These are phyloP conservation scores for Tetropium fuscum DNA, from an alignment of 2,888 invertebrate genomes.

Conservation along the genomic window DNA sequence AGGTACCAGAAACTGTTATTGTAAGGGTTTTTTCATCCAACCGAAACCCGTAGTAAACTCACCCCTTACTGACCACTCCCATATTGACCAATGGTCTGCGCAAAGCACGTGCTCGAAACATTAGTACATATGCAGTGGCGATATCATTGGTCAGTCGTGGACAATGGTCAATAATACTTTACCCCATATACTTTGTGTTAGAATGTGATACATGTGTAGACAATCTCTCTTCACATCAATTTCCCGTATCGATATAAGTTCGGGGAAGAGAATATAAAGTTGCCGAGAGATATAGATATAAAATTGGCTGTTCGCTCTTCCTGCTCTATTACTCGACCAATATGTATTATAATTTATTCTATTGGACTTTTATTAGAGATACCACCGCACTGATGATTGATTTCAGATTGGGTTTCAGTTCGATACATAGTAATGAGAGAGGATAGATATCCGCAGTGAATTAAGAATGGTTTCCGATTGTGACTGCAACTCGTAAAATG, in stretches of 20 bases:
- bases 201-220: background rate
- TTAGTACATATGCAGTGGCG: constrained; percentile 26
- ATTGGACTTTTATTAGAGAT: constrained; percentile 50
- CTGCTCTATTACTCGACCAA: constrained; percentile 51
- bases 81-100: constrained; percentile 61
- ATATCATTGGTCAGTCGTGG: constrained; percentile 50
- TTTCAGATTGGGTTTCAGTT: constrained; percentile 41
- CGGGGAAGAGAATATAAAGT: constrained; percentile 36
- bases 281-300: constrained; percentile 48
- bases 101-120: constrained; percentile 42
- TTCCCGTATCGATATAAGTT: constrained; percentile 16
- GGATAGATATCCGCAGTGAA: background rate
- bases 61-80: constrained; percentile 64
- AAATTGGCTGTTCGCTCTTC: constrained; percentile 60
- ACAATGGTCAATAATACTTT: constrained; percentile 44
- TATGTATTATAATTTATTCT: constrained; percentile 60
- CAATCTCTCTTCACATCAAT: constrained; percentile 2
- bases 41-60: constrained; percentile 47
- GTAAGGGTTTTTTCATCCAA: constrained; percentile 53
- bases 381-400: constrained; percentile 32
- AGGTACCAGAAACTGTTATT: constrained; percentile 25
- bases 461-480: constrained; percentile 3
- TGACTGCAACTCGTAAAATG: background rate
- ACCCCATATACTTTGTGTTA: background rate
- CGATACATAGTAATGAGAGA: constrained; percentile 45